Base-by-base conservation (phyloP, 2,888 invertebrate species). In the Ceraclea dissimilis region DNA sequence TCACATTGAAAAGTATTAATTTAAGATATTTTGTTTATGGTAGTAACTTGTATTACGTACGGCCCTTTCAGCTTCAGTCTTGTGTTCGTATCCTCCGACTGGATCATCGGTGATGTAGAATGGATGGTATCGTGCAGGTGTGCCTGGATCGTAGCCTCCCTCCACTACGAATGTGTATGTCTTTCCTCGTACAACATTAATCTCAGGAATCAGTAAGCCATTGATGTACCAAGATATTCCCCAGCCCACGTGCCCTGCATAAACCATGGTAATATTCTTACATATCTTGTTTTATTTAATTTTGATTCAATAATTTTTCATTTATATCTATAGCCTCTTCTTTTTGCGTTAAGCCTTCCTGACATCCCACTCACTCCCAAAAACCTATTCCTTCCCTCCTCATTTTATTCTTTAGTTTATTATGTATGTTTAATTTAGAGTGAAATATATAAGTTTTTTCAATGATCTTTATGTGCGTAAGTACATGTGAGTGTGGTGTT, bases 181-280 rank as follows among this genome's bases (percentile, higher is more conserved):
- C 69, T 82, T 85, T 6, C 93, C 93, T 51, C 93, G 80, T 1
- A 94, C 88, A 43, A 94, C 87, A 68, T 91, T 86, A 64, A 95
- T 85, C 76, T 91, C 94, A 0, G 94, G 95, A 63, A 94, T 92
- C 16, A 95, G 79, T 2, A 94, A 79, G 0, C 94, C 94, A 71
- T 95, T 94, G 67, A 95, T 91, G 76, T 92, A 95, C 93, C 93
- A 94, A 0, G 90, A 86, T 61, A 93, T 88, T 22, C 94, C 93
- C 93, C 93, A 93, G 33, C 93, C 93, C 17, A 93, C 92, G 70
- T 92, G 91, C 61, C 93, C 93, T 92, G 65, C 26, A 64, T 63
- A 63, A 53, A 44, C 8, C 6, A 16, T 44, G 16, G n/a, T 17
- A 17, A 17, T 44, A n/a, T n/a, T n/a, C 33, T 33, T 33, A 33